phyloP scores from a whole-genome alignment of 1,140 invertebrate genomes.

The Zaprionus lachaisei region DNA sequence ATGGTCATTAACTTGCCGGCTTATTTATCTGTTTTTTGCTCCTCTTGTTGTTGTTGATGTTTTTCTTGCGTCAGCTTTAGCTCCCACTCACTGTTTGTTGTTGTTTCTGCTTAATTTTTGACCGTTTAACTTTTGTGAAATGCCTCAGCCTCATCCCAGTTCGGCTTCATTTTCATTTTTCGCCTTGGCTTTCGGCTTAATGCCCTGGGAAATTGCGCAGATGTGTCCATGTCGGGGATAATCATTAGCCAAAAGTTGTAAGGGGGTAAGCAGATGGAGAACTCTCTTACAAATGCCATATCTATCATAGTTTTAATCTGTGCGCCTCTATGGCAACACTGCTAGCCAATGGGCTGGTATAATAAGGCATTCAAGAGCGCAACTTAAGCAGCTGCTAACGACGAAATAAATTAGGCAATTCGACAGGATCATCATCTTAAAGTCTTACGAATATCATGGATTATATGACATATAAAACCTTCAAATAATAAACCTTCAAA shows the following conservation, averaged over 20 bases:
- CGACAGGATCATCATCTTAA: too few relatives aligned
- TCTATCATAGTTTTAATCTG: constrained; percentile 48
- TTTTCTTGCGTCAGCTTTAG: constrained; percentile 43
- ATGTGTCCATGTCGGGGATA: constrained; percentile 51
- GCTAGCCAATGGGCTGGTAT: not conserved
- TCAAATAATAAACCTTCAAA: too few relatives aligned
- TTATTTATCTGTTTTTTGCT: constrained; percentile 51
- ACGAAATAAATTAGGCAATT: constrained; percentile 6
- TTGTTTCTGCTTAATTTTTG: constrained; percentile 66
- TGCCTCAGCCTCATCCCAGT: constrained; percentile 26
- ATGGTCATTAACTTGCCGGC: constrained; percentile 73
- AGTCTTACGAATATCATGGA: too few relatives aligned
- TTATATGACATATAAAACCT: too few relatives aligned
- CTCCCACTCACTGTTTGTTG: constrained; percentile 25
- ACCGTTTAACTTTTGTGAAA: constrained; percentile 71
- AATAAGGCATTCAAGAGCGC: not conserved
- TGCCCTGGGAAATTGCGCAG: constrained; percentile 71
- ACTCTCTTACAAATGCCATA: constrained; percentile 14
- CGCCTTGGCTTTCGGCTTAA: constrained; percentile 54
- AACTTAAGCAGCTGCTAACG: constrained; percentile 18
- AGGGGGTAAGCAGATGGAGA: not conserved
- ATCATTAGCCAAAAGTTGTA: constrained; percentile 54
- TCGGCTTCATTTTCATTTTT: constrained; percentile 34
- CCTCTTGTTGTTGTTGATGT: constrained; percentile 33
- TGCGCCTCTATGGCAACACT: not conserved